Base-by-base conservation (phyloP, 2,797 vertebrate species). In the Spondyliosoma cantharus region DNA sequence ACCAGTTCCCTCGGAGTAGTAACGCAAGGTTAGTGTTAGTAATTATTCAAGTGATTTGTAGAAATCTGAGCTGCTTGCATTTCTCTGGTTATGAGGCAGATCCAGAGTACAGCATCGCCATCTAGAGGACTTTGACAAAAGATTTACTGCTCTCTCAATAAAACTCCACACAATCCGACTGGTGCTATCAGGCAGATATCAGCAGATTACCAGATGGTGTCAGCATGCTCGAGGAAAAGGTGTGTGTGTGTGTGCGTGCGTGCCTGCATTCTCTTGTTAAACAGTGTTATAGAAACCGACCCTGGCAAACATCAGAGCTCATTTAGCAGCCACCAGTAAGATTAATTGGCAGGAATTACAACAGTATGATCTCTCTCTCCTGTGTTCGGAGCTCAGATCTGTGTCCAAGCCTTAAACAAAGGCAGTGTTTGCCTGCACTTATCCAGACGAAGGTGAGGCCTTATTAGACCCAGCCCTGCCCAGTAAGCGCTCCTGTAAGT, bases 311-410 rank as follows among this genome's bases (percentile, higher is more conserved):
- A 86, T 76, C 86, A 88, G 86, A 83, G 80, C 84, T 86, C 81
- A 83, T 88, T 88, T 86, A 91, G 85, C 86, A 76, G 61, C 84
- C 71, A 80, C 81, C 86, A 74, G 72, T 83, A 85, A 86, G 79
- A 76, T 86, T 85, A 90, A 92, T 87, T 83, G 87, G 78, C 75
- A 56, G n/a, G 71, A 91, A 90, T 89, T 87, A 90, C 86, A 85
- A 80, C 90, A 87, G 74, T 85, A 78, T 80, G 85, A 87, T 86
- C 48, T 76, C 74, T 78, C 69, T 64, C 62, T 24, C 74, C 76
- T 57, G 65, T 61, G 5, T 53, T 48, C 54, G 57, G 53, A 2
- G 57, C 85, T 94, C 86, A 92, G 90, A 93, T 93, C 87, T 77
- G 62, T 20, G 46, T 90, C 92, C 92, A 92, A 89, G 72, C 74